A percentile compares a stretch with the other conserved stretches of the same genome.
These are phyloP conservation scores for Parnassius orleans DNA, from an alignment of 2,888 invertebrate species.

Conservation along the genomic window DNA sequence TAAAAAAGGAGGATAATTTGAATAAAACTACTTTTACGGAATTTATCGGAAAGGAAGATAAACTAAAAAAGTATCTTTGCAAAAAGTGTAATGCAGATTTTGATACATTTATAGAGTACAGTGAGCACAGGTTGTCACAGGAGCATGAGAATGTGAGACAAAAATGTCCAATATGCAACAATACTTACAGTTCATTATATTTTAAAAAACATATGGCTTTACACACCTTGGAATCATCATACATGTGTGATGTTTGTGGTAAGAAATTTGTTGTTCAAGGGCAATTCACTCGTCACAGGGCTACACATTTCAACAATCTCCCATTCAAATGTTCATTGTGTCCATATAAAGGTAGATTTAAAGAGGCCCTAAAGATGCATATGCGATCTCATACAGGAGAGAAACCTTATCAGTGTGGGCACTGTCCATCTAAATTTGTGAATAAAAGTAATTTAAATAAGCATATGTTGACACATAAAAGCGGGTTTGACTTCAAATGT, in stretches of 20 bases:
- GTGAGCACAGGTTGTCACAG: constrained; percentile 50
- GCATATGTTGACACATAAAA: constrained; percentile 58
- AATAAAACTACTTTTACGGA: too few relatives aligned
- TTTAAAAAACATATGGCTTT: constrained; percentile 55
- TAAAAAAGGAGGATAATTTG: constrained; percentile 28
- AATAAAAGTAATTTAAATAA: constrained; percentile 70
- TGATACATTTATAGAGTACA: constrained; percentile 50
- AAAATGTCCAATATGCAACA: constrained; percentile 59
- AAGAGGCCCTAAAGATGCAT: constrained; percentile 65
- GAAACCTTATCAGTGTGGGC: constrained; percentile 63
- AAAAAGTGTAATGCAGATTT: constrained; percentile 57
- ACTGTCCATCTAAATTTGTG: constrained; percentile 62
- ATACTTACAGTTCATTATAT: constrained; percentile 53
- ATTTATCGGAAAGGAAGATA: constrained; percentile 1
- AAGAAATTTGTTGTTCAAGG: constrained; percentile 56
- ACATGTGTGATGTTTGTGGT: constrained; percentile 69
- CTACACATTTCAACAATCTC: constrained; percentile 61
- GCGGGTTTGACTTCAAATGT: constrained; percentile 58
- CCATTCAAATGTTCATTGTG: constrained; percentile 64
- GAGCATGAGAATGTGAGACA: constrained; percentile 60
- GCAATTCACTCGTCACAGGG: constrained; percentile 57
- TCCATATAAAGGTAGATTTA: constrained; percentile 66
- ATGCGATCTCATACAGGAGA: constrained; percentile 71
- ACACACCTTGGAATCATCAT: constrained; percentile 48
- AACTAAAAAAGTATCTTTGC: constrained; percentile 42